Percentiles rank a stretch among this genome's conserved stretches.
These are phyloP conservation scores for Thaleichthys pacificus DNA, from an alignment of 2,797 vertebrate genomes.

Conservation along the genomic window DNA sequence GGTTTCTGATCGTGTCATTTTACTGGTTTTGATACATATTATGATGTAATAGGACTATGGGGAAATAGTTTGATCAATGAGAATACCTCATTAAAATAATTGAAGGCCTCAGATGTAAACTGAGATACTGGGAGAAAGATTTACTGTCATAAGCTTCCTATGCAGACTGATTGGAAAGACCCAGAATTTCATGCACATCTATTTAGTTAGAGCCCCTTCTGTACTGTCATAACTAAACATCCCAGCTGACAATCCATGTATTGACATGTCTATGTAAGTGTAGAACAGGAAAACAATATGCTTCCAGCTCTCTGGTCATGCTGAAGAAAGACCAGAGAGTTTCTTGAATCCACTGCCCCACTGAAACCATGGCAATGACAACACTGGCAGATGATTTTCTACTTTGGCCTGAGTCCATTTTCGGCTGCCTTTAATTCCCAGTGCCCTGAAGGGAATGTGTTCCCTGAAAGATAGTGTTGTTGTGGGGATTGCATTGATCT, in stretches of 20 bases:
- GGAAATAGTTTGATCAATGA: too few relatives aligned
- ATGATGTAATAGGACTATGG: too few relatives aligned
- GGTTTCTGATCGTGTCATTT: too few relatives aligned
- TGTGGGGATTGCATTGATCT: constrained; percentile 14
- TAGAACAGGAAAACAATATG: neutral
- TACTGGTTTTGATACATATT: too few relatives aligned
- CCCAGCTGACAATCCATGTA: neutral
- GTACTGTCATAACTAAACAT: neutral
- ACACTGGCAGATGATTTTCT: constrained; percentile 29
- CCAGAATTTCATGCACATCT: too few relatives aligned
- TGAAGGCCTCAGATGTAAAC: too few relatives aligned
- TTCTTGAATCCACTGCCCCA: constrained; percentile 15
- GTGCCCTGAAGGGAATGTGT: neutral
- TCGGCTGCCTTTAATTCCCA: constrained; percentile 15
- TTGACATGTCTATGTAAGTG: neutral
- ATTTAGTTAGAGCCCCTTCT: neutral
- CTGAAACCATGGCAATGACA: constrained; percentile 19
- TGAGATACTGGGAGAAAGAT: too few relatives aligned
- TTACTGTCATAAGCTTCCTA: too few relatives aligned
- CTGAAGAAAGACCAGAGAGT: neutral
- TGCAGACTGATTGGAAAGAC: too few relatives aligned
- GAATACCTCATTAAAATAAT: too few relatives aligned
- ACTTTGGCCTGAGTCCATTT: constrained; percentile 11
- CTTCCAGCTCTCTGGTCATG: neutral
- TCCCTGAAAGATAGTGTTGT: constrained; percentile 15